A percentile compares a stretch with the other conserved stretches of the same genome.
Conservation (phyloP, 2,797 vertebrate species). For the Centropyge bicolor region DNA sequence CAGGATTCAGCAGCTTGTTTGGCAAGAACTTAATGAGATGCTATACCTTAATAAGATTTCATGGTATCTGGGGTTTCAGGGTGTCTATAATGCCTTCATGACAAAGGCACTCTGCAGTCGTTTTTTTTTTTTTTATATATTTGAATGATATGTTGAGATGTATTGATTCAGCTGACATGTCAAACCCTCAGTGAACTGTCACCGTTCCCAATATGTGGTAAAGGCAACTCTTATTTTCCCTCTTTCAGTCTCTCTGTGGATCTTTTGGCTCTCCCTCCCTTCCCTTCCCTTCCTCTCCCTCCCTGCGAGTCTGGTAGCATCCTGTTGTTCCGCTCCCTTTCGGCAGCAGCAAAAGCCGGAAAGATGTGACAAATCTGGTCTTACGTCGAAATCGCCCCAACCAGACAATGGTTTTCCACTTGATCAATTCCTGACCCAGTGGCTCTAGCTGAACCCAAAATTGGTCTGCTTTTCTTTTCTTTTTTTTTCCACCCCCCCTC, state of each 20-base stretch:
- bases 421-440: conserved; percentile 84
- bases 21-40: conserved; percentile 78
- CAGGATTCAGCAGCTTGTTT: conserved; percentile 65
- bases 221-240: conserved; percentile 58
- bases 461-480: conserved; percentile 60
- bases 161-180: conserved; percentile 66
- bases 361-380: conserved; percentile 86
- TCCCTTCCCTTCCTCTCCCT: conserved; percentile 39
- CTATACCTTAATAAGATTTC: conserved; percentile 80
- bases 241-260: conserved; percentile 41
- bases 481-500: conserved; percentile 20
- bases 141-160: conserved; percentile 44
- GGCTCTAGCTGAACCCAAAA: conserved; percentile 72
- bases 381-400: conserved; percentile 71
- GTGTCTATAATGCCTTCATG: conserved; percentile 61
- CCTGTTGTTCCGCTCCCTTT: conserved; percentile 81
- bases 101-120: conserved; percentile 62
- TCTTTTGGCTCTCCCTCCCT: conserved; percentile 25
- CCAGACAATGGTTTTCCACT: conserved; percentile 84
- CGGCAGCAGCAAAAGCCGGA: conserved; percentile 67
- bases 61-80: conserved; percentile 70
- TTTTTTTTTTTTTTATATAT: conserved; percentile 21
- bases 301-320: conserved; percentile 71
- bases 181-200: conserved; percentile 52
- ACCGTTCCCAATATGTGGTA: conserved; percentile 49